Evolutionary conservation across 2,797 vertebrate species (phyloP).

Genomic region (Melanotaenia parkinsoni): DNA sequence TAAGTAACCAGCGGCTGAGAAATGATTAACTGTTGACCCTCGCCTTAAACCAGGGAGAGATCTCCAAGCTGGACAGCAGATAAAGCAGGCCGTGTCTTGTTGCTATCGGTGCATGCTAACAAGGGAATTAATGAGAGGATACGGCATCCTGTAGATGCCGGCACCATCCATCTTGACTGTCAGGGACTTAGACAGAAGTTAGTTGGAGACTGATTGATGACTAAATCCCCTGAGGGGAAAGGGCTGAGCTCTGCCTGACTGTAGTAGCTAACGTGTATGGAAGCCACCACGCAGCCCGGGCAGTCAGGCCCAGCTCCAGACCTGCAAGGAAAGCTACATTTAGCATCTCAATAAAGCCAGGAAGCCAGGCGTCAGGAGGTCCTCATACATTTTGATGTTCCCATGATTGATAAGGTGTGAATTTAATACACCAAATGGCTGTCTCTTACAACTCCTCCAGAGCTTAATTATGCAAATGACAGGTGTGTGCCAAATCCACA

Average conservation of each 20-base stretch:
- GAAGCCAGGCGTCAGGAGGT: slow-evolving; percentile 62
- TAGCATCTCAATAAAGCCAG: slow-evolving; percentile 80
- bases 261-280: slow-evolving; percentile 58
- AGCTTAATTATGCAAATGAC: slow-evolving; percentile 83
- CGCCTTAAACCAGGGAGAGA: slow-evolving; percentile 18
- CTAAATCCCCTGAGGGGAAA: slow-evolving; percentile 49
- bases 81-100: slow-evolving; percentile 46
- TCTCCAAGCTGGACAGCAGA: slow-evolving; percentile 36
- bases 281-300: slow-evolving; percentile 50
- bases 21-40: slow-evolving; percentile 70
- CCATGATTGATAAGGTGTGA: slow-evolving; percentile 80
- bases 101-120: slow-evolving; percentile 70
- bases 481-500: slow-evolving; percentile 64
- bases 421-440: slow-evolving; percentile 73
- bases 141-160: slow-evolving; percentile 67
- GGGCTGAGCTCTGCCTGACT: slow-evolving; percentile 44
- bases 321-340: slow-evolving; percentile 46
- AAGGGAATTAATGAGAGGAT: slow-evolving; percentile 69
- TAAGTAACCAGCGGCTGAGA: slow-evolving; percentile 67
- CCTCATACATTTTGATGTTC: slow-evolving; percentile 64
- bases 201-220: slow-evolving; percentile 84
- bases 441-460: slow-evolving; percentile 69
- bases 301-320: slow-evolving; percentile 30
- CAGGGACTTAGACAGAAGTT: slow-evolving; percentile 82
- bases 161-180: slow-evolving; percentile 80